Base-by-base conservation (phyloP, 2,888 invertebrate genomes). In the Dasypogon diadema region DNA sequence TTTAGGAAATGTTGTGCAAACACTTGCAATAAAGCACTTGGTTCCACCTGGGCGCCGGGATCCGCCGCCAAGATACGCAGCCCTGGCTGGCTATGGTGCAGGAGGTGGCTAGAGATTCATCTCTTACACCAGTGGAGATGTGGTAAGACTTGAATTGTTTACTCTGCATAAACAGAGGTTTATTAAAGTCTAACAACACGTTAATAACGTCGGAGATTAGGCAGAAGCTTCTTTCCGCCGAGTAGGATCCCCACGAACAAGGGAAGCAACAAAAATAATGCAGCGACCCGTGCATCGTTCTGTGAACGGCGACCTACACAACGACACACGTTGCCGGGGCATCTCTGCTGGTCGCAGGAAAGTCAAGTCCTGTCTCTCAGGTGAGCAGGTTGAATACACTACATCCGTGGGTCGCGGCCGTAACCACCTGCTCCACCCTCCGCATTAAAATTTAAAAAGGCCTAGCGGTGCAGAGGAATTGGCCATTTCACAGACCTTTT, bases 101-200 rank as follows among this genome's bases (percentile, higher is more conserved):
- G 60, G 8, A 16, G 14, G 22, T 1, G 16, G 34, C 16, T n/a
- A 42, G 18, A 60, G 60, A 60, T 60, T 34, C 34, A 60, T 60
- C 60, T 34, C 60, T 34, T 60, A 60, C 60, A 60, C 21, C 18
- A n/a, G 60, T 37, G 37, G 60, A 3, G 42, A 63, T 63, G 63
- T 42, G 63, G 37, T n/a, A 63, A 63, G 22, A 63, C 63, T 24
- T 37, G 65, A 65, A 65, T 46, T 65, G 65, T 65, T 65, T 65
- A 46, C 65, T 18, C 46, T 46, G 65, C 46, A 65, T 65, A 65
- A 65, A 65, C 65, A 65, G 65, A 65, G 46, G 48, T 48, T 65
- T 65, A 65, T 65, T 65, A 65, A 65, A 65, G 65, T 65, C 65
- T 65, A 65, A 65, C 65, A 65, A 46, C 48, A 24, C 46, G 48